Evolutionary conservation across 2,797 vertebrate genomes (phyloP), one percentile per base, ranked within the genome.

Genomic region (Argya squamiceps): DNA sequence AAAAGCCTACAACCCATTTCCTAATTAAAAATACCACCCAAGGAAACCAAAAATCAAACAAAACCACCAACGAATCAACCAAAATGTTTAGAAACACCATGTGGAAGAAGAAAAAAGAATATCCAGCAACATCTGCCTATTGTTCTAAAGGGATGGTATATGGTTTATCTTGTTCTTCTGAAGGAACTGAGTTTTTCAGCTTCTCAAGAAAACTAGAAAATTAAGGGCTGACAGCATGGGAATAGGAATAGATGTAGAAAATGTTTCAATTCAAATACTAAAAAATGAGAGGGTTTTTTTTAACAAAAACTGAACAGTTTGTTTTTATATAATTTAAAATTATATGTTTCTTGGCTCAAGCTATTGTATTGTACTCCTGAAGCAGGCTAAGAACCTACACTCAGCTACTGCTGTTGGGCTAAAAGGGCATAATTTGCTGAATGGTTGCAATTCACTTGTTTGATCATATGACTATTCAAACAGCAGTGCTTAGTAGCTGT

Each of bases 381-480:
- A 81, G 53, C 36, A 59, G 76, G 36, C 36, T 86, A 37, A 76
- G 67, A 78, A 71, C 30, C n/a, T 84, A 47, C 49, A 78, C 19
- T 77, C 37, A 75, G 37, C n/a, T 80, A 58, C 64, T 83, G 65
- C 73, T 92, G 27, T 84, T 88, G 69, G 37, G 20, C 37, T 93
- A 67, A 89, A 77, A 74, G 60, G 41, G 39, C 60, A 53, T 83
- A 56, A 77, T 92, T 93, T 95, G 24, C 79, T 71, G 50, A 83
- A 91, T 68, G 82, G 46, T 55, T 69, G 69, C 59, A 92, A 84
- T 95, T 94, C 49, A 50, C 49, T 58, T 67, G 52, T 96, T 93
- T 90, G 50, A 37, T 94, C 91, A 62, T 71, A 68, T 37, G 62
- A 85, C 39, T 93, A 73, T 89, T 88, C 50, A 89, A 81, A 86